Evolutionary conservation across 2,888 invertebrate genomes (phyloP).

Genomic region (Philonicus albiceps): DNA sequence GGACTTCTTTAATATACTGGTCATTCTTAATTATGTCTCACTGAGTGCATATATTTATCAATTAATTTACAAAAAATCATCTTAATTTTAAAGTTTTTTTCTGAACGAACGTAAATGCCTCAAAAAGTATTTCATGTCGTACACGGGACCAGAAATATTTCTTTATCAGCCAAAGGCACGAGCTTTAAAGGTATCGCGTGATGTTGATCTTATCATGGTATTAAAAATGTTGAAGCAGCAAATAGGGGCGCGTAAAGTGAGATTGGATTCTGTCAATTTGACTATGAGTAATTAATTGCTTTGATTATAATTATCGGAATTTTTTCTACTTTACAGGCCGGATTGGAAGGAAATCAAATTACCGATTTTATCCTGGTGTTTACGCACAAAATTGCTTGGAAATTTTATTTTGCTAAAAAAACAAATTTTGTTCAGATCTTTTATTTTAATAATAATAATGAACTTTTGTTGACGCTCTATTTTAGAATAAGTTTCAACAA

Average conservation of each 20-base stretch:
- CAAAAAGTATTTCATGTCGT: neutral
- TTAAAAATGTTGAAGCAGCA: neutral
- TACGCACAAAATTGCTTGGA: neutral
- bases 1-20: neutral
- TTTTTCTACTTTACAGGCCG: neutral
- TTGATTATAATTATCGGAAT: neutral
- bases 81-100: neutral
- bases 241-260: neutral
- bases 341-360: neutral
- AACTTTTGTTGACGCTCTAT: neutral
- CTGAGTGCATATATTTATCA: neutral
- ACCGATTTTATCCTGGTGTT: neutral
- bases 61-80: neutral
- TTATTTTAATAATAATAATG: neutral
- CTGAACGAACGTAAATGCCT: neutral
- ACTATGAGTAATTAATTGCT: neutral
- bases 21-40: neutral
- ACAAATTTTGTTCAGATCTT: neutral
- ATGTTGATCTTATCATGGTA: neutral
- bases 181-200: neutral
- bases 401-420: neutral
- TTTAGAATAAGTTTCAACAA: neutral
- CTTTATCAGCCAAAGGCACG: neutral
- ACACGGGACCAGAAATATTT: neutral
- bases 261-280: neutral